Percentiles rank a stretch among this genome's conserved stretches.
Conservation (phyloP, 92 coral and sea anemone genomes). For the Parazoanthus swiftii region DNA sequence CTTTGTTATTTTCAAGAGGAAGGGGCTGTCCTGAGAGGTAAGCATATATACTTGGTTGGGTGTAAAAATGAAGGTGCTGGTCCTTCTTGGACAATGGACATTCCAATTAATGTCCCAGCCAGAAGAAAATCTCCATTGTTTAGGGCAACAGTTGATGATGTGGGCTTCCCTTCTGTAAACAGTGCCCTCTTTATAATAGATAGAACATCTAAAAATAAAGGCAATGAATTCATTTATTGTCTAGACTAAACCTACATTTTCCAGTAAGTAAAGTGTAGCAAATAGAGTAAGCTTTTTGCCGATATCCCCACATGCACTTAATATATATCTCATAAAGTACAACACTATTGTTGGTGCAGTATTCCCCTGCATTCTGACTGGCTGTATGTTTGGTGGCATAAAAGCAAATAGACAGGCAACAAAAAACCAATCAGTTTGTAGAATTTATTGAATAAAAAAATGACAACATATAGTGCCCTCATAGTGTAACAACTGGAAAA, state of each 20-base stretch:
- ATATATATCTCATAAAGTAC: constrained; percentile 26
- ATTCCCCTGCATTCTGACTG: constrained; percentile 34
- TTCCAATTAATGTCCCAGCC: constrained; percentile 30
- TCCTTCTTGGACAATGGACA: constrained; percentile 33
- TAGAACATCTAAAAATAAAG: constrained; percentile 31
- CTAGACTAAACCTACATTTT: constrained; percentile 29
- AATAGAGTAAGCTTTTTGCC: constrained; percentile 18
- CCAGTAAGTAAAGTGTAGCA: constrained; percentile 32
- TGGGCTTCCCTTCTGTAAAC: constrained; percentile 35
- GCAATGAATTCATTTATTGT: constrained; percentile 20
- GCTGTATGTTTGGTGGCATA: constrained; percentile 25
- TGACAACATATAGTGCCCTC: constrained; percentile 33
- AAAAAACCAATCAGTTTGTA: constrained; percentile 27
- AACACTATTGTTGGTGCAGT: constrained; percentile 37
- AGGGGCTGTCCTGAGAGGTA: constrained; percentile 39
- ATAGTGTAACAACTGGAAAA: constrained; percentile 27
- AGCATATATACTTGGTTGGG: constrained; percentile 23
- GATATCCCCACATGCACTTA: constrained; percentile 32
- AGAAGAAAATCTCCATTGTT: constrained; percentile 34
- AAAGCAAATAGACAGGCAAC: constrained; percentile 20
- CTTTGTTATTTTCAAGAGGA: constrained; percentile 28
- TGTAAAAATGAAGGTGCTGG: constrained; percentile 31
- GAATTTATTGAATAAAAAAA: constrained; percentile 1
- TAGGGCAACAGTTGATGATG: constrained; percentile 35
- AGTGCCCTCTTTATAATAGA: constrained; percentile 29